These are phyloP conservation scores for Forbesichthys agassizii DNA, from an alignment of 2,113 vertebrate species.

Conservation along the genomic window DNA sequence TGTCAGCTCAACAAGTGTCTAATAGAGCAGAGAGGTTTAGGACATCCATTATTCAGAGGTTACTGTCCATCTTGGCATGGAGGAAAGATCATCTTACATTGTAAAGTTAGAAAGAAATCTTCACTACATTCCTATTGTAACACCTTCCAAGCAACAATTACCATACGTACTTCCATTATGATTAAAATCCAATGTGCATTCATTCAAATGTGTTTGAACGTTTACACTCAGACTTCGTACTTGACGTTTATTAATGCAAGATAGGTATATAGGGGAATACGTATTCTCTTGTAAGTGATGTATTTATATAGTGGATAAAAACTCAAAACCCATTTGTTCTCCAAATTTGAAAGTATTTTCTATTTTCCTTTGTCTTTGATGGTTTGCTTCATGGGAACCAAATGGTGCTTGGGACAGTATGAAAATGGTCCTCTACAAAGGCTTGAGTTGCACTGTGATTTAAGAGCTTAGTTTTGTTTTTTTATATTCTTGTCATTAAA, in stretches of 20 bases:
- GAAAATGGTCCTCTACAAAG: constrained; percentile 55
- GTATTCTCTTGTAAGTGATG: background rate
- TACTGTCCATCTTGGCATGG: no score
- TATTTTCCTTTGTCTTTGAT: constrained; percentile 41
- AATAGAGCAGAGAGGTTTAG: background rate
- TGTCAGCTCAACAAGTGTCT: background rate
- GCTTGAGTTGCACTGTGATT: constrained; percentile 73
- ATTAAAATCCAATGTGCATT: no score
- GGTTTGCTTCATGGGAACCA: constrained; percentile 52
- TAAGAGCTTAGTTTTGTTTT: constrained; percentile 76
- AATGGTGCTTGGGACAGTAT: constrained; percentile 49
- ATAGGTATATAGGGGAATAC: background rate
- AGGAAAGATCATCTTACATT: no score
- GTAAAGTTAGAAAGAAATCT: no score
- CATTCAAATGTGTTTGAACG: background rate
- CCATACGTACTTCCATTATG: no score
- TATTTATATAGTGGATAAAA: background rate
- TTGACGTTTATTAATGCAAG: background rate
- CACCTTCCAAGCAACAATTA: no score
- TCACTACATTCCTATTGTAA: no score
- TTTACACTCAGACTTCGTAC: background rate
- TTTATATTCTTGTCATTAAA: constrained; percentile 72
- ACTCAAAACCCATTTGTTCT: constrained; percentile 6
- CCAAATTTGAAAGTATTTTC: constrained; percentile 3
- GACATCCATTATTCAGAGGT: background rate